Conservation (phyloP, 2,888 invertebrate genomes). For the Limnephilus auricula region DNA sequence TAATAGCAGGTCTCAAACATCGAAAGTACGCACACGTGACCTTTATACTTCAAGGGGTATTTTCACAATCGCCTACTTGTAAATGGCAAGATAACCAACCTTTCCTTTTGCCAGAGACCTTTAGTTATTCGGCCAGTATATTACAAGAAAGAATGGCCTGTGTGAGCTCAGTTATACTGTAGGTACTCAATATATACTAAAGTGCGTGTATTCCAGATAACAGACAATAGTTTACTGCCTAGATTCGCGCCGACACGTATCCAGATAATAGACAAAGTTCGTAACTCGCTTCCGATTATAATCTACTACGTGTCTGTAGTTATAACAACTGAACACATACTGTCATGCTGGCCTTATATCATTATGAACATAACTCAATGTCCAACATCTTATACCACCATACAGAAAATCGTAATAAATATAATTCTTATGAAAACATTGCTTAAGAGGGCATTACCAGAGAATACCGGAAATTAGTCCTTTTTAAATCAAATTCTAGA, state of each 20-base stretch:
- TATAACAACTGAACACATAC: background rate
- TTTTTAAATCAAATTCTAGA: no score
- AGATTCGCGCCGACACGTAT: background rate
- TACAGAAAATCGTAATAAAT: background rate
- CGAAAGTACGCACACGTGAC: background rate
- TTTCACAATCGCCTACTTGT: constrained; percentile 29
- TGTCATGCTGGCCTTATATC: background rate
- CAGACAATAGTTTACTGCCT: constrained; percentile 9
- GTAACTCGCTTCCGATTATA: background rate
- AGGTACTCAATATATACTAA: background rate
- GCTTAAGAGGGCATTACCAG: no score
- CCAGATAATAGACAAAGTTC: background rate
- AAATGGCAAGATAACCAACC: constrained; percentile 30
- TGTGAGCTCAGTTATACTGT: background rate
- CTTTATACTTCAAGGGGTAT: constrained; percentile 6
- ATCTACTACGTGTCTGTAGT: background rate
- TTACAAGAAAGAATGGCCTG: background rate
- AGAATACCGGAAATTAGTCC: no score
- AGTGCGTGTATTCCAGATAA: background rate
- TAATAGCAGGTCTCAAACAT: background rate
- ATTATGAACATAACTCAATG: background rate
- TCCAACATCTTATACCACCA: background rate
- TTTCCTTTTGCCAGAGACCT: constrained; percentile 25
- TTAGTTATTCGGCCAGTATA: constrained; percentile 13
- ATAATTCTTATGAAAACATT: no score